Evolutionary conservation across 30 jellyfish, hydroid and myxozoan species (phyloP).

Genomic region (Rhopilema esculentum): DNA sequence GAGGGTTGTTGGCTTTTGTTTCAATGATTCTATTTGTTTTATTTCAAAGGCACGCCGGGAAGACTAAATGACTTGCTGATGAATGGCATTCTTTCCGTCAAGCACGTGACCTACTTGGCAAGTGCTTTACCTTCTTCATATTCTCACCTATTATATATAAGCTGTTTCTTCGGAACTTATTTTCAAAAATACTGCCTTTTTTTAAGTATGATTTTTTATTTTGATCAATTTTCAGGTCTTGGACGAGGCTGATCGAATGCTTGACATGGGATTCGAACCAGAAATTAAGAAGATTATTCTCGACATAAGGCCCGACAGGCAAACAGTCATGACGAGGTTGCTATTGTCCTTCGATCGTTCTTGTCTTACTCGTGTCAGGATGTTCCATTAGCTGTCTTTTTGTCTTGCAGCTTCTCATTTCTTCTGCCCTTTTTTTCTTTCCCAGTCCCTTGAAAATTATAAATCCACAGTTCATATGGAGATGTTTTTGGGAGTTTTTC

Average conservation of each 20-base stretch:
- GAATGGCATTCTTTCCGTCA: constrained; percentile 79
- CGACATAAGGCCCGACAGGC: constrained; percentile 97
- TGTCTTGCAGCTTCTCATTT: too few relatives aligned
- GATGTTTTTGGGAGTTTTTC: too few relatives aligned
- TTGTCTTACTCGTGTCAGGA: too few relatives aligned
- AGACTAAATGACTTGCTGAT: constrained; percentile 90
- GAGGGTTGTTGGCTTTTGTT: too few relatives aligned
- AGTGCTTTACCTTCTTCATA: neutral
- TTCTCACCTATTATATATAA: too few relatives aligned
- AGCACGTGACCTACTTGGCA: constrained; percentile 86
- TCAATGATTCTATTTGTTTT: neutral
- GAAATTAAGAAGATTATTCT: constrained; percentile 86
- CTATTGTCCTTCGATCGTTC: too few relatives aligned
- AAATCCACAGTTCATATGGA: too few relatives aligned
- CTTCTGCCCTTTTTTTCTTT: too few relatives aligned
- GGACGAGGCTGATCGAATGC: constrained; percentile 98
- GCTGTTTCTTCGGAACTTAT: neutral
- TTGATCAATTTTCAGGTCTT: constrained; percentile 85
- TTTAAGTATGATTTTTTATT: too few relatives aligned
- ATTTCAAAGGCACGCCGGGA: constrained; percentile 91
- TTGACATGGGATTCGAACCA: constrained; percentile 99
- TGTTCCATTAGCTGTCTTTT: too few relatives aligned
- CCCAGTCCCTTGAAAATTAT: too few relatives aligned
- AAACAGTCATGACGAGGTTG: constrained; percentile 97
- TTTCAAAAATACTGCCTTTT: too few relatives aligned